phyloP scores from a whole-genome alignment of 2,797 vertebrate genomes.

The Epinephelus coioides region DNA sequence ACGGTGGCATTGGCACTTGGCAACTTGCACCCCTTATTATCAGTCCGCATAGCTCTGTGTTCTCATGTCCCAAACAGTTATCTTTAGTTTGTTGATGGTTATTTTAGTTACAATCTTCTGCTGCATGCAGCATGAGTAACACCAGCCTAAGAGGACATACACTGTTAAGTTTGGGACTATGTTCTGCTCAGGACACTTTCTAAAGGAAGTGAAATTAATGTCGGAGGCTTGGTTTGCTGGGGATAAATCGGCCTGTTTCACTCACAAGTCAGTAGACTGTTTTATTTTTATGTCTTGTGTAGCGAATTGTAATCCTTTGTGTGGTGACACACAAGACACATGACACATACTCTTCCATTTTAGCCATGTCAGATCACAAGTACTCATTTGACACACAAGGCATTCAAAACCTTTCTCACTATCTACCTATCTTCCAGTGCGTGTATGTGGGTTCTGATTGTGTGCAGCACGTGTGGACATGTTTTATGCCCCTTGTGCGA shows the following conservation, averaged over 20 bases:
- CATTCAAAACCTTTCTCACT: neutral
- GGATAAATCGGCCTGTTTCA: neutral
- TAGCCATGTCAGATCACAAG: neutral
- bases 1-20: constrained; percentile 68
- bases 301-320: neutral
- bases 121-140: constrained; percentile 32
- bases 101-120: constrained; percentile 47
- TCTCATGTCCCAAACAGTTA: constrained; percentile 54
- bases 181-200: neutral
- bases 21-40: constrained; percentile 68
- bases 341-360: neutral
- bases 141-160: constrained; percentile 17
- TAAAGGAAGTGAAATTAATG: neutral
- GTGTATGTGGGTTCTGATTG: neutral
- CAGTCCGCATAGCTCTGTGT: constrained; percentile 63
- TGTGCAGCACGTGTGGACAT: neutral
- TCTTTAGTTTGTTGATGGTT: constrained; percentile 59
- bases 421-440: neutral
- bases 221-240: neutral
- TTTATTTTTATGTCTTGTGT: constrained; percentile 9
- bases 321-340: neutral
- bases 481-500: constrained; percentile 6
- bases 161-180: constrained; percentile 2
- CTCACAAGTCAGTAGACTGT: neutral
- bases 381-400: neutral